phyloP scores from a whole-genome alignment of 2,888 invertebrate species.

The Helicoverpa assulta region DNA sequence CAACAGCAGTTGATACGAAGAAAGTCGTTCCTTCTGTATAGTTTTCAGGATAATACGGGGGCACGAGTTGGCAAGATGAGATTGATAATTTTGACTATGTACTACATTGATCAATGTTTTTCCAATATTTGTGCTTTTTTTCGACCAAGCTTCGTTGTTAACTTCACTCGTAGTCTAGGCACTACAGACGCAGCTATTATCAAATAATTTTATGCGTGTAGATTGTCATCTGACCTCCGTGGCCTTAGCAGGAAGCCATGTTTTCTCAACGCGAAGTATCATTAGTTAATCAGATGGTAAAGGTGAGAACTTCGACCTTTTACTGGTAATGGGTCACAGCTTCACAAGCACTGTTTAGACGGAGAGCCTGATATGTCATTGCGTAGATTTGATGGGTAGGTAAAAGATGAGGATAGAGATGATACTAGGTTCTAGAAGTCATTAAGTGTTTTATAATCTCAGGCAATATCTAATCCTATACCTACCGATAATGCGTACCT shows the following conservation, averaged over 20 bases:
- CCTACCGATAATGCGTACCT: too few species aligned
- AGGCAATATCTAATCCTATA: too few species aligned
- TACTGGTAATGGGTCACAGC: not conserved
- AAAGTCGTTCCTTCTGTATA: not conserved
- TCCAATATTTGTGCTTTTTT: not conserved
- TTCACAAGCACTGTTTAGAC: not conserved
- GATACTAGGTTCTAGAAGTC: too few species aligned
- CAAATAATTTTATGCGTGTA: constrained; percentile 1
- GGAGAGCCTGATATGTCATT: not conserved
- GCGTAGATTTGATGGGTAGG: not conserved
- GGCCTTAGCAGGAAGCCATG: constrained; percentile 29
- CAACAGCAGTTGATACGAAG: too few species aligned
- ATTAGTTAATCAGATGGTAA: constrained; percentile 12
- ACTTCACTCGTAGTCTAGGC: not conserved
- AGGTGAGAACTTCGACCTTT: constrained; percentile 21
- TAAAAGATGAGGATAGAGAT: not conserved
- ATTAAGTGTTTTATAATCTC: too few species aligned
- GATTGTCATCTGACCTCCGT: constrained; percentile 18
- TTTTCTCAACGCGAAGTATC: constrained; percentile 6
- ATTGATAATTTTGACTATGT: not conserved
- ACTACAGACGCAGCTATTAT: not conserved
- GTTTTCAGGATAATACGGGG: not conserved
- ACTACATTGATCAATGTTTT: not conserved
- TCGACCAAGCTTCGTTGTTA: not conserved
- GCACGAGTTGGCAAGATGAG: too few species aligned